These are phyloP conservation scores for Pempheris klunzingeri DNA, from an alignment of 2,797 vertebrate genomes.

Conservation along the genomic window DNA sequence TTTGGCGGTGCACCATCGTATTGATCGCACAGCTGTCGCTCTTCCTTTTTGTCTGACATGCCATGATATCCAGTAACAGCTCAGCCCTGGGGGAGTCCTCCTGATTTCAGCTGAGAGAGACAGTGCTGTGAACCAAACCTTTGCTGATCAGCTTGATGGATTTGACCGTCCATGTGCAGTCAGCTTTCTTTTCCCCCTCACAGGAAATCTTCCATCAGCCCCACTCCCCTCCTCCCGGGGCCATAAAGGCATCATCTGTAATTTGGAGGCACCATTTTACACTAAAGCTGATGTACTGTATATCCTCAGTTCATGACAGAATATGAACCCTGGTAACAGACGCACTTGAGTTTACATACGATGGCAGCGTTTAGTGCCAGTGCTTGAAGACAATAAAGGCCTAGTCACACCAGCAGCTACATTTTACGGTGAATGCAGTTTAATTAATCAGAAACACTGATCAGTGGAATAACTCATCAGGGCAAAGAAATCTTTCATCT, in stretches of 20 bases:
- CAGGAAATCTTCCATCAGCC: slow-evolving; percentile 29
- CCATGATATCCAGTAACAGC: slow-evolving; percentile 44
- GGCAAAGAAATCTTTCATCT: not conserved
- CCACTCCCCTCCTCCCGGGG: not conserved
- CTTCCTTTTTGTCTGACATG: slow-evolving; percentile 51
- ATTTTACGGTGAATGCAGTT: no score
- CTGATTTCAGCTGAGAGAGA: slow-evolving; percentile 54
- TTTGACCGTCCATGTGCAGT: slow-evolving; percentile 40
- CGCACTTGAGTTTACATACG: no score
- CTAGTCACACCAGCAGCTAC: not conserved
- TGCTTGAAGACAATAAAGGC: no score
- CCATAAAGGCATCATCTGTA: slow-evolving; percentile 5
- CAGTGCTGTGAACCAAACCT: slow-evolving; percentile 19
- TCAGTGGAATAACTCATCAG: not conserved
- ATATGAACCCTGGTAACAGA: slow-evolving; percentile 3
- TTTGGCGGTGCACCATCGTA: slow-evolving; percentile 14
- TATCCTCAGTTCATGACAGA: not conserved
- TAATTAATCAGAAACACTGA: no score
- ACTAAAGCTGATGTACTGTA: not conserved
- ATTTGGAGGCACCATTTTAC: not conserved
- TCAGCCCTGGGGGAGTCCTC: slow-evolving; percentile 34
- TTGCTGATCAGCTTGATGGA: slow-evolving; percentile 35
- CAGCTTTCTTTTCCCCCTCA: slow-evolving; percentile 28
- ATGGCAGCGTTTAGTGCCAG: not conserved
- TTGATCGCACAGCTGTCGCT: slow-evolving; percentile 53